Conservation (phyloP, 2,888 invertebrate genomes). For the Corythucha ciliata region DNA sequence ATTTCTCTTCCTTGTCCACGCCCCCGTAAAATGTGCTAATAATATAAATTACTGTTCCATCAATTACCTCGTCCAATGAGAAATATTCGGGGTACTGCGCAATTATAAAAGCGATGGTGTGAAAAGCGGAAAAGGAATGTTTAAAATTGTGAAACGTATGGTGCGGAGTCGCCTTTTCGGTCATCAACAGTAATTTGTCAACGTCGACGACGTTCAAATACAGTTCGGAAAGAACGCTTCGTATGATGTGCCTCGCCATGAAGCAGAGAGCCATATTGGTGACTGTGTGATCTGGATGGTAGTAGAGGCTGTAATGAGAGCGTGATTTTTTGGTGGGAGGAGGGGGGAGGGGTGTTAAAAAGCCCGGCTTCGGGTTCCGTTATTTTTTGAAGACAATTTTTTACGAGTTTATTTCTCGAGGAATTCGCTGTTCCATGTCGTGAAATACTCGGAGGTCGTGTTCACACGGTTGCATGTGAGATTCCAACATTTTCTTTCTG, state of each 20-base stretch:
- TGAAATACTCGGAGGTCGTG: conserved; percentile 21
- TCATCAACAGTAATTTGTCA: conserved; percentile 21
- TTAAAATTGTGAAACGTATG: conserved; percentile 21
- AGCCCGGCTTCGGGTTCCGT: no score
- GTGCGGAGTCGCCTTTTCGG: conserved; percentile 17
- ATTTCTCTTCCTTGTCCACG: no score
- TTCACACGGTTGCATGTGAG: conserved; percentile 20
- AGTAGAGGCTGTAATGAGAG: no score
- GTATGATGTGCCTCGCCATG: no score
- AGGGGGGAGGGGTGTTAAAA: no score
- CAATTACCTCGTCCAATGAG: conserved; percentile 1
- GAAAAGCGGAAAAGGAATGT: conserved; percentile 22
- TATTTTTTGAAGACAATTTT: no score
- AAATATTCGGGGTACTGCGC: conserved; percentile 16
- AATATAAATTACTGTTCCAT: background rate
- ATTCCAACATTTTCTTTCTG: conserved; percentile 21
- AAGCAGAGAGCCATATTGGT: no score
- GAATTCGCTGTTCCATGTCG: conserved; percentile 5
- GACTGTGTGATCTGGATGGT: no score
- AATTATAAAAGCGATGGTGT: conserved; percentile 19
- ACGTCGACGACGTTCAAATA: conserved; percentile 16
- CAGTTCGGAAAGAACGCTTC: conserved; percentile 11
- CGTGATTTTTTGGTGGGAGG: no score
- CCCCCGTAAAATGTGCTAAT: no score
- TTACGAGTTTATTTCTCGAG: conserved; percentile 20